These are phyloP conservation scores for Acanthosepion lycidas DNA, from an alignment of 2,888 invertebrate genomes.

Conservation along the genomic window DNA sequence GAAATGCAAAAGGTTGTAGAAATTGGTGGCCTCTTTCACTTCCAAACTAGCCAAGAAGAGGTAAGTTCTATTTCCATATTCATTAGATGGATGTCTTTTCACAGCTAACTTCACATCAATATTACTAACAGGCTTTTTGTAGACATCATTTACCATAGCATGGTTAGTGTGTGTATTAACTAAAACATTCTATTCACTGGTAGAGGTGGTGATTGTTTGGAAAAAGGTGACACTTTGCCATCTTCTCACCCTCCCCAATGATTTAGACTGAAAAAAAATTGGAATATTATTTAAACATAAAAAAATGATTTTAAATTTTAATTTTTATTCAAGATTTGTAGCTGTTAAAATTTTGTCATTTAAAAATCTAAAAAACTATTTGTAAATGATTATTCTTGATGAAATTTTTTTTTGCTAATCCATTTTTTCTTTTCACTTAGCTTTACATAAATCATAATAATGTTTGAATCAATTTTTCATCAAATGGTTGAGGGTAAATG, in stretches of 20 bases:
- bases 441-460: too few relatives aligned
- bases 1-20: conserved; percentile 83
- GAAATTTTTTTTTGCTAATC: too few relatives aligned
- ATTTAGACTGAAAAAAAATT: neutral
- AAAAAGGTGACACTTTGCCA: neutral
- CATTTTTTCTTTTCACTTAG: too few relatives aligned
- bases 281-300: too few relatives aligned
- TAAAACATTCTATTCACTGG: neutral
- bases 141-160: neutral
- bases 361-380: too few relatives aligned
- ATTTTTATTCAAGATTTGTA: too few relatives aligned
- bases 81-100: neutral
- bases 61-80: conserved; percentile 50
- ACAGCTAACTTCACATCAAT: neutral
- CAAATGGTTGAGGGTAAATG: too few relatives aligned
- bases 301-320: too few relatives aligned
- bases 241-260: neutral
- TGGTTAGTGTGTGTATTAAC: neutral
- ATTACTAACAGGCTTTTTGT: conserved; percentile 25
- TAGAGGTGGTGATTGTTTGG: neutral
- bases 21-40: conserved; percentile 79
- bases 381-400: too few relatives aligned
- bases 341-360: too few relatives aligned
- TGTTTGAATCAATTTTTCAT: too few relatives aligned
- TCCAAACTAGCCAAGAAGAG: conserved; percentile 75